Percentiles rank a stretch among this genome's conserved stretches.
These are phyloP conservation scores for Paedocypris micromegethes DNA, from an alignment of 2,797 vertebrate species.

Conservation along the genomic window DNA sequence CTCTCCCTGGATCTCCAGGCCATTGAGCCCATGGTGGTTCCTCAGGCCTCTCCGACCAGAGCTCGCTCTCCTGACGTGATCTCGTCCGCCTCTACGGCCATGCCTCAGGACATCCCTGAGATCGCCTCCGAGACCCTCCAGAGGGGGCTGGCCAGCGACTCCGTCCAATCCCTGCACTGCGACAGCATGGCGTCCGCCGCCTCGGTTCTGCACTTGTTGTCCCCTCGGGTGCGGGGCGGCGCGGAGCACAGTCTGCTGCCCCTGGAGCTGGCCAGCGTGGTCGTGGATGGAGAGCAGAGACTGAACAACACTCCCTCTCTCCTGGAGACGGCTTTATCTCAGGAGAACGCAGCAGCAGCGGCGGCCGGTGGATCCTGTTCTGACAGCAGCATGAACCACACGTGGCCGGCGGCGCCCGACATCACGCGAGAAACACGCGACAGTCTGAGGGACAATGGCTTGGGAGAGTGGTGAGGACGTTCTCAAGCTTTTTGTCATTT, in stretches of 20 bases:
- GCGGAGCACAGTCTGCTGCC: conserved; percentile 71
- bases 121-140: conserved; percentile 90
- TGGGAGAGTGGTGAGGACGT: conserved; percentile 79
- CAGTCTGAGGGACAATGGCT: conserved; percentile 84
- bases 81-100: conserved; percentile 91
- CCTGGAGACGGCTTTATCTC: conserved; percentile 81
- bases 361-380: conserved; percentile 55
- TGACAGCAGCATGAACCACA: conserved; percentile 70
- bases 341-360: conserved; percentile 70
- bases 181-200: conserved; percentile 95
- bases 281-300: conserved; percentile 68
- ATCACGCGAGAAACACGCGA: conserved; percentile 95
- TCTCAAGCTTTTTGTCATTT: too few relatives aligned
- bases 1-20: conserved; percentile 78
- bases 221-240: conserved; percentile 74
- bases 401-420: conserved; percentile 94
- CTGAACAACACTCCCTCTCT: conserved; percentile 79
- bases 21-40: conserved; percentile 79
- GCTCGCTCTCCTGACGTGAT: conserved; percentile 95
- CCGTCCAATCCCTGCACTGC: conserved; percentile 62
- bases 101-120: conserved; percentile 95
- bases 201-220: conserved; percentile 85
- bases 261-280: conserved; percentile 74
- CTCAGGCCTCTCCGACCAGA: conserved; percentile 85
- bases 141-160: conserved; percentile 53